phyloP scores from a whole-genome alignment of 92 coral and sea anemone species.

The Porites evermanni region DNA sequence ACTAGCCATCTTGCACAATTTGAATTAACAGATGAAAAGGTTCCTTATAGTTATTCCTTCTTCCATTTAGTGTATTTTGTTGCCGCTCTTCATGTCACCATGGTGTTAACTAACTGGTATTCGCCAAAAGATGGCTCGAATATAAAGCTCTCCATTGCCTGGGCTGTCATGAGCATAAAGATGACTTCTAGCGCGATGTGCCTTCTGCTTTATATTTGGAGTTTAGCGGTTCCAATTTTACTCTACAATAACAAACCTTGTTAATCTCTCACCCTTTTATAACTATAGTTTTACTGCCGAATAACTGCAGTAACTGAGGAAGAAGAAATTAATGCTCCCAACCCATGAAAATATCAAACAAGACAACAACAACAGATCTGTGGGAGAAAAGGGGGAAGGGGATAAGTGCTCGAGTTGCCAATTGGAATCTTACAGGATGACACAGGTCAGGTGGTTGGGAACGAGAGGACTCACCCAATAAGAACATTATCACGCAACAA shows the following conservation, averaged over 20 bases:
- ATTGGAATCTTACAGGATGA: no score
- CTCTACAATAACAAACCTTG: constrained; percentile 44
- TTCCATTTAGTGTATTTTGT: constrained; percentile 91
- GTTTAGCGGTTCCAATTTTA: constrained; percentile 78
- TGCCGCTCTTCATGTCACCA: constrained; percentile 87
- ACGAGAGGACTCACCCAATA: no score
- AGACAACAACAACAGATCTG: no score
- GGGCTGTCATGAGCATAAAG: constrained; percentile 99
- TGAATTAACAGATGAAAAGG: constrained; percentile 48
- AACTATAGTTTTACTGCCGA: no score
- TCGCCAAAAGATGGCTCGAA: constrained; percentile 88
- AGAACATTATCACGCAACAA: no score
- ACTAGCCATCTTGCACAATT: not conserved
- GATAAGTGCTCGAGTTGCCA: no score
- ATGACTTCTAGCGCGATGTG: constrained; percentile 91
- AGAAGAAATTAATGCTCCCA: no score
- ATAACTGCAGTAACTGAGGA: no score
- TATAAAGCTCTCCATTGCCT: constrained; percentile 87
- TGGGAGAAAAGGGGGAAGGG: no score
- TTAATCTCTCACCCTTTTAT: not conserved
- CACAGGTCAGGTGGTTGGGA: no score
- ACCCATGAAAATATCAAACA: no score
- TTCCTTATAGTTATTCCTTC: constrained; percentile 84
- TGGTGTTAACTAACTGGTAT: constrained; percentile 97
- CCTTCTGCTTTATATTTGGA: constrained; percentile 84